Conservation (phyloP, 1,140 invertebrate genomes). For the Drosophila arawakana region DNA sequence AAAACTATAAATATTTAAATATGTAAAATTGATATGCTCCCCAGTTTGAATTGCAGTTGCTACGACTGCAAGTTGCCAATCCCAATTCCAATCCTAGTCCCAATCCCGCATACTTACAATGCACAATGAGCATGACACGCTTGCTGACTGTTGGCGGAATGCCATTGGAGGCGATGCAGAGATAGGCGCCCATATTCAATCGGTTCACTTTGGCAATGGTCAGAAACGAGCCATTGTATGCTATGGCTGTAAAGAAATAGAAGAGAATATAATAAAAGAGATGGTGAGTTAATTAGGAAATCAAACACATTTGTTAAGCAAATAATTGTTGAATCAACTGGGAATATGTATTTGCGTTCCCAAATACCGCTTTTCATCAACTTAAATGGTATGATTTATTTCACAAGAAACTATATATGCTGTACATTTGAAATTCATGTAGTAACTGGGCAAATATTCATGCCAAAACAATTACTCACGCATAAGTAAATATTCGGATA, state of each 20-base stretch:
- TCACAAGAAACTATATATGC: background rate
- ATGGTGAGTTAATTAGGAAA: constrained; percentile 21
- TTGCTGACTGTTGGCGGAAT: constrained; percentile 95
- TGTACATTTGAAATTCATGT: background rate
- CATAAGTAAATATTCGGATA: constrained; percentile 19
- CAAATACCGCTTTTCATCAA: background rate
- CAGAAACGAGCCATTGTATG: constrained; percentile 89
- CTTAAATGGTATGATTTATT: background rate
- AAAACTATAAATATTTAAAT: constrained; percentile 82
- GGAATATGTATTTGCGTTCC: background rate
- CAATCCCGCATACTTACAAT: constrained; percentile 88
- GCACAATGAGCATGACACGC: constrained; percentile 93
- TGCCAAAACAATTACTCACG: background rate
- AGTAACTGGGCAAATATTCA: background rate
- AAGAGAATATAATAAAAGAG: constrained; percentile 10
- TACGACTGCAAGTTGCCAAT: background rate
- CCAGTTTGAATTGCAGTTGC: background rate
- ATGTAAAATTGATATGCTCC: constrained; percentile 77
- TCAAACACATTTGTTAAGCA: constrained; percentile 25
- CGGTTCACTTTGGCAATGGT: constrained; percentile 93
- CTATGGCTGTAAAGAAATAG: constrained; percentile 85
- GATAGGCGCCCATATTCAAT: constrained; percentile 95
- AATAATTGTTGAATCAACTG: constrained; percentile 10
- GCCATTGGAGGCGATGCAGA: constrained; percentile 94
- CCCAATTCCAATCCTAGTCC: background rate